Evolutionary conservation across 1,140 invertebrate genomes (phyloP), one percentile per base, ranked within the genome.

Genomic region (Euborellia annulipes): DNA sequence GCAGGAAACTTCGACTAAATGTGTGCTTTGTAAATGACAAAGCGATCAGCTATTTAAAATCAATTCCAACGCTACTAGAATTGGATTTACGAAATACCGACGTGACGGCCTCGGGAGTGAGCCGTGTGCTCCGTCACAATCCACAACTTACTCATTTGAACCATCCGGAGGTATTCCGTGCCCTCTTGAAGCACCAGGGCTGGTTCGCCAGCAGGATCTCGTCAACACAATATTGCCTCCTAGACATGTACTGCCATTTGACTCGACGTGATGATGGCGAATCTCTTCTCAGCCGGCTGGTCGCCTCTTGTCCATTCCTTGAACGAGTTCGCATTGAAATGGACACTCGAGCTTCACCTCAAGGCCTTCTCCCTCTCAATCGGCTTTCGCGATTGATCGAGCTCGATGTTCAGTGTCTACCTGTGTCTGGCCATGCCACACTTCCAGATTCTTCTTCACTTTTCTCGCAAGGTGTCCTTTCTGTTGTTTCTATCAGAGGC

Each of bases 21-120:
- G 41, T 46, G 19, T 51, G 50, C 37, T 48, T 43, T 39, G 34
- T 51, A 37, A 51, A 41, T 37, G 50, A 51, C 23, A 51, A 51
- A 37, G 46, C 46, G 11, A 18, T 51, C 8, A 34, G 13, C 14
- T 36, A 46, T 36, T 36, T 51, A 27, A 51, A 51, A 36, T 19
- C 30, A n/a, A 27, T 51, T 1, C 36, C 36, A 22, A 48, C 36
- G n/a, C 27, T 51, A 13, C 20, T 42, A 13, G 50, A 51, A 19
- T 17, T 51, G 8, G 50, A 51, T 34, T 36, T 51, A 7, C 34
- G 50, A 21, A 46, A 51, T 14, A 51, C 50, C 17, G 50, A 51
- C 16, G 50, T 51, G 11, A 48, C 50, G 21, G 19, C 46, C 32
- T 21, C 37, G 13, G 50, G 50, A 3, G 37, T 51, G 13, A 36